These are phyloP conservation scores for Argyresthia goedartella DNA, from an alignment of 2,888 invertebrate species.

Conservation along the genomic window DNA sequence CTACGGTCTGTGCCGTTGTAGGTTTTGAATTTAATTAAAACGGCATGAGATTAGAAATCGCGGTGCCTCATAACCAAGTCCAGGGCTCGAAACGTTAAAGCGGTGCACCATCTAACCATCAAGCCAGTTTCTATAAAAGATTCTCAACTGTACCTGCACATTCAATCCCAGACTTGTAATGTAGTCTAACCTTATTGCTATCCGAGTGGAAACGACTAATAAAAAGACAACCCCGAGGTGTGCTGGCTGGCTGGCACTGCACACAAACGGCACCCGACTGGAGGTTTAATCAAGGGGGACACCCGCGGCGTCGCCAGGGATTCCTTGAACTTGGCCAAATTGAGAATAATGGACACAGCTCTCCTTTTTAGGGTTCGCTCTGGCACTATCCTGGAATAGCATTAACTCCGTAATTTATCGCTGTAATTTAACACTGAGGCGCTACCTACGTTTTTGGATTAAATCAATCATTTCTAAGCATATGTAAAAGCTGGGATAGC, in stretches of 20 bases:
- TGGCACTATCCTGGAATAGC: not conserved
- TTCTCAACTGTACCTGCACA: too few species aligned
- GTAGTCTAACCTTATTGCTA: not conserved
- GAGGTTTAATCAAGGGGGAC: constrained; percentile 68
- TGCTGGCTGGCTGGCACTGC: constrained; percentile 18
- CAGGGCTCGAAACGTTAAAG: too few species aligned
- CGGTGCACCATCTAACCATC: too few species aligned
- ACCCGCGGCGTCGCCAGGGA: constrained; percentile 55
- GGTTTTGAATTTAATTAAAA: too few species aligned
- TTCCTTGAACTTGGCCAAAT: constrained; percentile 57
- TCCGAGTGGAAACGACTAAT: not conserved
- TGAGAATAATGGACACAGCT: constrained; percentile 61
- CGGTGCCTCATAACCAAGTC: too few species aligned
- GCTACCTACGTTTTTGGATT: too few species aligned
- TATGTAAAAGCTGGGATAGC: too few species aligned
- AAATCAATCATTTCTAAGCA: too few species aligned
- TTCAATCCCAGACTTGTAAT: not conserved
- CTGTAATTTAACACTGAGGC: too few species aligned
- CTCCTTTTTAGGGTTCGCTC: constrained; percentile 23
- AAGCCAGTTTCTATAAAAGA: too few species aligned
- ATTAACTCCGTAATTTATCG: not conserved
- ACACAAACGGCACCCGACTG: constrained; percentile 55
- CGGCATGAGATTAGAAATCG: too few species aligned
- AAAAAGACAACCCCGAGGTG: not conserved
- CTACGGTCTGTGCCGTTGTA: too few species aligned